phyloP scores from a whole-genome alignment of 2,113 vertebrate genomes.

The Onychostoma macrolepis region DNA sequence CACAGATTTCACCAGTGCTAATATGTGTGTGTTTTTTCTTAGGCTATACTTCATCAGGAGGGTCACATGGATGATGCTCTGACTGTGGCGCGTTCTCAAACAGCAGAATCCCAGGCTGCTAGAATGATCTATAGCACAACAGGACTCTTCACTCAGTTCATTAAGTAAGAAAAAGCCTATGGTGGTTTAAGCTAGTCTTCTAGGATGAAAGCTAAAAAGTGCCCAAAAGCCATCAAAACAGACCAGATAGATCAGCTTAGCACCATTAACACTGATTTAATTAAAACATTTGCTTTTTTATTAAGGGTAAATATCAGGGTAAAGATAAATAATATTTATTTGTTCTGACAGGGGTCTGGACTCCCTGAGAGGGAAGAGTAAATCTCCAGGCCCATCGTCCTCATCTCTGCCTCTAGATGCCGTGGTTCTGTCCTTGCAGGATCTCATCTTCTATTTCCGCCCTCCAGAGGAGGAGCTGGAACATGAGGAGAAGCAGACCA shows the following conservation, averaged over 20 bases:
- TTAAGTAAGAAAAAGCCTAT: slow-evolving; percentile 76
- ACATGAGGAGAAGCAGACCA: slow-evolving; percentile 91
- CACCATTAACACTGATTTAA: neutral
- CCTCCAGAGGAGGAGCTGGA: slow-evolving; percentile 89
- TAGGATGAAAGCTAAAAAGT: neutral
- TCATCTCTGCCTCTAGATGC: slow-evolving; percentile 83
- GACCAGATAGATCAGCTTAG: neutral
- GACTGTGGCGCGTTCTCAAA: slow-evolving; percentile 87
- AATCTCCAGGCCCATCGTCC: slow-evolving; percentile 68
- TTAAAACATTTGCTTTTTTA: neutral
- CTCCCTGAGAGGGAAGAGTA: slow-evolving; percentile 86
- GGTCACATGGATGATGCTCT: slow-evolving; percentile 93
- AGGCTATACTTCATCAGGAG: slow-evolving; percentile 93
- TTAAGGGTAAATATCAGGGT: neutral
- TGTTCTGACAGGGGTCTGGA: slow-evolving; percentile 81
- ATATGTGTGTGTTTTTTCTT: neutral
- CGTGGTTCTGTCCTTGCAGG: slow-evolving; percentile 87
- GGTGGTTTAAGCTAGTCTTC: neutral
- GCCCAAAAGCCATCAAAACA: neutral
- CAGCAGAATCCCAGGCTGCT: slow-evolving; percentile 88
- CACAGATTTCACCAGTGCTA: neutral
- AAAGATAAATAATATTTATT: neutral
- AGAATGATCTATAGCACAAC: slow-evolving; percentile 91
- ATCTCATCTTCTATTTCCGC: slow-evolving; percentile 90
- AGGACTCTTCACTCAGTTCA: slow-evolving; percentile 88